Percentiles rank a stretch among this genome's conserved stretches.
Conservation (phyloP, 2,888 invertebrate genomes). For the Tethea ocularis region DNA sequence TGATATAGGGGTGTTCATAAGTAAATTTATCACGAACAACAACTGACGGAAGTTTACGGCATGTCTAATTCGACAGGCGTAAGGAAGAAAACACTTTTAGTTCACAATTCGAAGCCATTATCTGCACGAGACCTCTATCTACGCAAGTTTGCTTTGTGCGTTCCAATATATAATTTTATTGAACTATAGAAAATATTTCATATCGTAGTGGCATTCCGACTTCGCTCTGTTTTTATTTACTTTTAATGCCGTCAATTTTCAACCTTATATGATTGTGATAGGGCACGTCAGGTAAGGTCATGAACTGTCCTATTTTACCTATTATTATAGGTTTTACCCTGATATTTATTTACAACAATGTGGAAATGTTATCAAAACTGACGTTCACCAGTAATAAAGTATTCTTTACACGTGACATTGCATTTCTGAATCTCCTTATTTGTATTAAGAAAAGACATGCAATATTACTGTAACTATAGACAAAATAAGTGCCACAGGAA, state of each 20-base stretch:
- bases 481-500: too few species aligned
- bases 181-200: background rate
- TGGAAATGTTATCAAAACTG: background rate
- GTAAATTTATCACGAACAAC: slow-evolving; percentile 43
- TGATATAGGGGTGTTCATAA: slow-evolving; percentile 39
- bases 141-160: slow-evolving; percentile 7
- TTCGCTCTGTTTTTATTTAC: background rate
- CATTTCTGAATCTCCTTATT: too few species aligned
- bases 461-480: too few species aligned
- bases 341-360: background rate
- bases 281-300: background rate
- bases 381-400: background rate
- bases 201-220: background rate
- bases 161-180: slow-evolving; percentile 8
- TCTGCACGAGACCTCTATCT: slow-evolving; percentile 2
- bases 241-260: background rate
- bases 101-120: slow-evolving; percentile 1
- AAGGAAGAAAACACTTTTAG: slow-evolving; percentile 4
- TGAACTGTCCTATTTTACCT: slow-evolving; percentile 1
- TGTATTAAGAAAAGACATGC: too few species aligned
- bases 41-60: slow-evolving; percentile 13
- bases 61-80: slow-evolving; percentile 11
- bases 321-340: background rate
- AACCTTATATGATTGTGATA: background rate
- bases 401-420: too few species aligned